A percentile compares a stretch with the other conserved stretches of the same genome.
These are phyloP conservation scores for Atherinomorus stipes DNA, from an alignment of 2,113 vertebrate species.

Conservation along the genomic window DNA sequence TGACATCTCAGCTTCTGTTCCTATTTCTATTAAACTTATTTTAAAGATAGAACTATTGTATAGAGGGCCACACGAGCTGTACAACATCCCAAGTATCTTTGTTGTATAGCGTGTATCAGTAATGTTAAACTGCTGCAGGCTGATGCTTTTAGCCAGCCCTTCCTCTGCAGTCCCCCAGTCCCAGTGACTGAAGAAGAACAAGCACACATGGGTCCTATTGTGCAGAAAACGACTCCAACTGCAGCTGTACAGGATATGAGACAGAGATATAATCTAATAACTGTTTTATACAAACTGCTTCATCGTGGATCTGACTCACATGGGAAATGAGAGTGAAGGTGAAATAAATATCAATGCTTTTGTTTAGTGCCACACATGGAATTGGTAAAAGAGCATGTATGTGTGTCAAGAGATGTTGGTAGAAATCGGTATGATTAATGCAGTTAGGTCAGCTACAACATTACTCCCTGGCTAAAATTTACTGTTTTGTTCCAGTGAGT, in stretches of 20 bases:
- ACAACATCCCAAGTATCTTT: background rate
- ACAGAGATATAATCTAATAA: conserved; percentile 46
- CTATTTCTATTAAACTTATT: background rate
- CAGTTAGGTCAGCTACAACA: background rate
- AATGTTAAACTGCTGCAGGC: conserved; percentile 27
- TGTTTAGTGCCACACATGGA: conserved; percentile 24
- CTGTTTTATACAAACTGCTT: conserved; percentile 19
- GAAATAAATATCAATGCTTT: conserved; percentile 7
- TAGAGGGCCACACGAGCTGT: background rate
- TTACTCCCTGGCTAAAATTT: background rate
- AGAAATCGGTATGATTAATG: background rate
- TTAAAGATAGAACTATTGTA: background rate
- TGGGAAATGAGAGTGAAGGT: conserved; percentile 5
- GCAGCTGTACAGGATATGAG: conserved; percentile 74
- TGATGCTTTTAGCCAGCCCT: conserved; percentile 19
- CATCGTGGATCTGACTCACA: conserved; percentile 12
- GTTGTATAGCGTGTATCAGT: conserved; percentile 2
- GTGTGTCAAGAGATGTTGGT: background rate
- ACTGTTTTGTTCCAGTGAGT: background rate
- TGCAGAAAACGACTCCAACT: conserved; percentile 24
- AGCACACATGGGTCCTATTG: conserved; percentile 68
- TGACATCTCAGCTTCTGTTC: background rate
- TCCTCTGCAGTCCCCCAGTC: conserved; percentile 34
- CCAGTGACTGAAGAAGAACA: conserved; percentile 34
- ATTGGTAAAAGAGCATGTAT: background rate